Percentiles rank a stretch among this genome's conserved stretches.
Conservation (phyloP, 2,797 vertebrate genomes). For the Acrossocheilus fasciatus region DNA sequence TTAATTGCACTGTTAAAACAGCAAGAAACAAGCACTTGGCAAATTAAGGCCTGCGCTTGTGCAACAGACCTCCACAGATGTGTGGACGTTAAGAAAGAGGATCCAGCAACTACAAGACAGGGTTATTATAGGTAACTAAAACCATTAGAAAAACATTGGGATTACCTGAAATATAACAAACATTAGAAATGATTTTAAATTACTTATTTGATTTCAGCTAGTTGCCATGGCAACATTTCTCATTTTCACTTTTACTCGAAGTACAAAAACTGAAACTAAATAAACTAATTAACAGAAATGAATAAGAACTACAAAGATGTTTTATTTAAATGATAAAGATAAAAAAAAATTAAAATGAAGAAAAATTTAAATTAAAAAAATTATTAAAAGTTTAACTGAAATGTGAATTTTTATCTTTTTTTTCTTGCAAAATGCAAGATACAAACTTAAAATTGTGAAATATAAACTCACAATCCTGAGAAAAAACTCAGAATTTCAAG, state of each 20-base stretch:
- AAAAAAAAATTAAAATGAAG: too few species aligned
- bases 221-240: not conserved
- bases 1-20: conserved; percentile 21
- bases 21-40: not conserved
- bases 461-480: not conserved
- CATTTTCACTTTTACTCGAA: not conserved
- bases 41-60: not conserved
- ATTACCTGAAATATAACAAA: not conserved
- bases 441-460: not conserved
- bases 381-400: not conserved
- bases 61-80: not conserved
- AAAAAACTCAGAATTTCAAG: not conserved
- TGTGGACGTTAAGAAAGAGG: not conserved
- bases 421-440: too few species aligned
- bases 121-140: not conserved
- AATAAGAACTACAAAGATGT: not conserved
- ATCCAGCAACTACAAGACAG: not conserved
- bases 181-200: too few species aligned
- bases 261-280: not conserved
- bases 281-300: not conserved
- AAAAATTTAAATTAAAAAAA: too few species aligned
- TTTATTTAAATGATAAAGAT: not conserved
- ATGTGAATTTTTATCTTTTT: too few species aligned
- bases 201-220: too few species aligned
- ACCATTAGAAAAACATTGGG: not conserved